Evolutionary conservation across 2,888 invertebrate genomes (phyloP), one percentile per base, ranked within the genome.

Genomic region (Pocota personata): DNA sequence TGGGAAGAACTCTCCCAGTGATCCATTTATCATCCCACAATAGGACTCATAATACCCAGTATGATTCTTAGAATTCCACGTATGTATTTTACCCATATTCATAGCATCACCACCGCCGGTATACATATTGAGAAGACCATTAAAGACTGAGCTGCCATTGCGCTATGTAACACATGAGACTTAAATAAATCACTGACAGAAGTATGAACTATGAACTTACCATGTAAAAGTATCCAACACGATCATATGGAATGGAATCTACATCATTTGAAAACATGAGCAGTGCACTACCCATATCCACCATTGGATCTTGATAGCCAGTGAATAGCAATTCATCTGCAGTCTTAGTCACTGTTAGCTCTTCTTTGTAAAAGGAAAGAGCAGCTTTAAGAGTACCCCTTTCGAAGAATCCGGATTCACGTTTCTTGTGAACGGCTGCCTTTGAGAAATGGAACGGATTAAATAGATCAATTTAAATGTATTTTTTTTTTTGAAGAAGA

Each of bases 201-300:
- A n/a, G n/a, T n/a, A n/a, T n/a, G n/a, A n/a, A n/a, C n/a, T n/a
- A 16, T 2, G 96, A 95, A 69, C 89, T 89, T 92, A 95, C 95
- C 91, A 91, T 93, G 89, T 97, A 97, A 92, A 98, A 97, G 95
- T 97, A 96, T 12, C 96, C 98, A 90, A 98, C 96, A 88, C 94
- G 94, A 90, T 97, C 97, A 82, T 94, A 95, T 0, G 94, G 94
- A 0, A 94, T 94, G 0, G 93, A 40, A 0, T 93, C 93, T 0
- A 93, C 92, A 91, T 94, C 90, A 2, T 89, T 90, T 0, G 93
- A 91, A 21, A 94, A 92, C 0, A 93, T 91, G 0, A 94, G 94
- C 2, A 95, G 75, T 62, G 93, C 92, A 87, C 93, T 93, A 0
- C 95, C 95, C 78, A 96, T 89, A 6, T 94, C 94, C 60, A 98